A percentile compares a stretch with the other conserved stretches of the same genome.
Conservation (phyloP, 2,113 vertebrate species). For the Hemichromis elongatus region DNA sequence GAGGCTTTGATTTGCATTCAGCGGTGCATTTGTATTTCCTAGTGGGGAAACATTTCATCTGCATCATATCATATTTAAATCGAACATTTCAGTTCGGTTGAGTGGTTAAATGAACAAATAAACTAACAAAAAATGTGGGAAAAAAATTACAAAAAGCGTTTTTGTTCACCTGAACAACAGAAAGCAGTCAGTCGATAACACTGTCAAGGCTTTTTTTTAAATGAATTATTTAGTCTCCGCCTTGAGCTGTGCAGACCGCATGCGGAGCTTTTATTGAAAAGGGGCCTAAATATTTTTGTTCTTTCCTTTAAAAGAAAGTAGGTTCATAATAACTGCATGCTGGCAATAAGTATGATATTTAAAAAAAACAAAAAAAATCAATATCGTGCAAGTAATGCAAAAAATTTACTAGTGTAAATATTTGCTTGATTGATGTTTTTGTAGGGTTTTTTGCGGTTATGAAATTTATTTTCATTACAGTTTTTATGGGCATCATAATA, state of each 20-base stretch:
- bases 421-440: background rate
- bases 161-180: background rate
- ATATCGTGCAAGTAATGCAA: background rate
- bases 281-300: background rate
- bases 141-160: background rate
- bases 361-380: background rate
- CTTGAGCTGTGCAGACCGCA: background rate
- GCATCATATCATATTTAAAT: background rate
- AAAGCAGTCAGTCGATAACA: background rate
- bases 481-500: background rate
- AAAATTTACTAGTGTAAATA: background rate
- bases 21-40: background rate
- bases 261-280: background rate
- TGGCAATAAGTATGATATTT: background rate
- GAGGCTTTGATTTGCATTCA: background rate
- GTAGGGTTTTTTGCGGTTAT: background rate
- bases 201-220: background rate
- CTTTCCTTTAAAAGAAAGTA: background rate
- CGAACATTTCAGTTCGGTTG: background rate
- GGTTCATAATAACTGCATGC: background rate
- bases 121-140: rapidly evolving
- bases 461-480: background rate
- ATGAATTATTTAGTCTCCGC: background rate
- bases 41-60: background rate
- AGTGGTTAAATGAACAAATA: background rate